These are phyloP conservation scores for Takifugu rubripes DNA, from an alignment of 2,797 vertebrate species.

Conservation along the genomic window DNA sequence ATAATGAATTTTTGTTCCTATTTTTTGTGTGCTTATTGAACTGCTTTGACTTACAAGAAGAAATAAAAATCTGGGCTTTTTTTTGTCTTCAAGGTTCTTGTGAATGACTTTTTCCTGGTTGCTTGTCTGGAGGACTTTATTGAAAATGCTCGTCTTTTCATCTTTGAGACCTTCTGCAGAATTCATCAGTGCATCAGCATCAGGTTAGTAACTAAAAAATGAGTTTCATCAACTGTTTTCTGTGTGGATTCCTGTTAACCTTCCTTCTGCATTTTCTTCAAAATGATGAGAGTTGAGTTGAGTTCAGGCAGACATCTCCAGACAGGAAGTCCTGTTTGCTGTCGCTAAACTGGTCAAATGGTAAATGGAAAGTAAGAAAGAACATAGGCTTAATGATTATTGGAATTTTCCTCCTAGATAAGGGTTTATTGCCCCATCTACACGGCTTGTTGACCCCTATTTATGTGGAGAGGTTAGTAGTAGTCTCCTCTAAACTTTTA, in stretches of 20 bases:
- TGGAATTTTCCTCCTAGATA: slow-evolving; percentile 52
- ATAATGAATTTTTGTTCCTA: slow-evolving; percentile 11
- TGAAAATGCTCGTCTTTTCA: slow-evolving; percentile 96
- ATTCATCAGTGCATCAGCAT: slow-evolving; percentile 99
- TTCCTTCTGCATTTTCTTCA: background rate
- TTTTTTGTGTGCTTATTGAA: slow-evolving; percentile 18
- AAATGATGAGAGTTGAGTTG: background rate
- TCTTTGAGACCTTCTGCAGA: slow-evolving; percentile 98
- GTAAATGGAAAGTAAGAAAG: slow-evolving; percentile 49
- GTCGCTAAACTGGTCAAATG: slow-evolving; percentile 17
- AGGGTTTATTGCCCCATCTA: slow-evolving; percentile 68
- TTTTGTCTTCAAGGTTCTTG: slow-evolving; percentile 82
- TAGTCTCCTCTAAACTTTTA: slow-evolving; percentile 62
- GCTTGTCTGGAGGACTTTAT: slow-evolving; percentile 98
- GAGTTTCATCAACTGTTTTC: background rate
- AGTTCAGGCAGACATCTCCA: slow-evolving; percentile 16
- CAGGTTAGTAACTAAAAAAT: slow-evolving; percentile 72
- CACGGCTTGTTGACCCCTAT: slow-evolving; percentile 47
- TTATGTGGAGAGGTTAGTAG: slow-evolving; percentile 51
- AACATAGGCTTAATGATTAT: slow-evolving; percentile 53
- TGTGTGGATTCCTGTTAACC: background rate
- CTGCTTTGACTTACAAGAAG: background rate
- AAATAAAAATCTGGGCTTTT: slow-evolving; percentile 8
- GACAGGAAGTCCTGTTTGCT: slow-evolving; percentile 24
- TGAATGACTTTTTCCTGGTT: slow-evolving; percentile 97